Percentiles rank a stretch among this genome's conserved stretches.
These are phyloP conservation scores for Phyllotis vaccarum DNA, from an alignment of 2,797 vertebrate genomes.

Conservation along the genomic window DNA sequence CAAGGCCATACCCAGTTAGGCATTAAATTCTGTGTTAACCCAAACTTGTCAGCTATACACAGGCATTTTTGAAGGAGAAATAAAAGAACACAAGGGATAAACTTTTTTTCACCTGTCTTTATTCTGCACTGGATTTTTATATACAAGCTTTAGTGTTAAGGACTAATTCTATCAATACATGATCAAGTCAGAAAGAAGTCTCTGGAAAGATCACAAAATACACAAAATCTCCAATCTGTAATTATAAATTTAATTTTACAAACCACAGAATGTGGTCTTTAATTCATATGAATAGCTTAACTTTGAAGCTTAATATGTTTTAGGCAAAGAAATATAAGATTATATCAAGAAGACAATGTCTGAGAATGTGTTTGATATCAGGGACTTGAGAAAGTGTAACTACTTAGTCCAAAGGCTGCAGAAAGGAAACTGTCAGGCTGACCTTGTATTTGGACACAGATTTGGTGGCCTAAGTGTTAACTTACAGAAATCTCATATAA, in stretches of 20 bases:
- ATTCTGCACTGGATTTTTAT: slow-evolving; percentile 20
- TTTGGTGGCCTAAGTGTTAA: background rate
- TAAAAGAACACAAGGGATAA: background rate
- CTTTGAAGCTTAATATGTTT: slow-evolving; percentile 31
- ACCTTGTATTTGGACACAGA: background rate
- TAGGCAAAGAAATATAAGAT: slow-evolving; percentile 46
- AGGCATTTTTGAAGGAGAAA: background rate
- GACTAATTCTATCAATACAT: slow-evolving; percentile 56
- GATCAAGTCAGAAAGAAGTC: slow-evolving; percentile 63
- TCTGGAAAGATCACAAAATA: slow-evolving; percentile 53
- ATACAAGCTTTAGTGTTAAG: slow-evolving; percentile 33
- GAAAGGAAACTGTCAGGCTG: background rate
- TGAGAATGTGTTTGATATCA: background rate
- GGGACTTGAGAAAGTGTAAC: background rate
- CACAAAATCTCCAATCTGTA: slow-evolving; percentile 34
- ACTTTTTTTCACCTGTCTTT: background rate
- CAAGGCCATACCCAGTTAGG: background rate
- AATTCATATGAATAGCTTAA: slow-evolving; percentile 27
- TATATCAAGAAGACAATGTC: background rate
- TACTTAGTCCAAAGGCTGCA: background rate
- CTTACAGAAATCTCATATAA: slow-evolving; percentile 36
- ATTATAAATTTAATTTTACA: slow-evolving; percentile 66
- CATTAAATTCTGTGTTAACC: background rate
- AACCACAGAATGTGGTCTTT: slow-evolving; percentile 22
- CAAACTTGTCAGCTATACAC: background rate